Base-by-base conservation (phyloP, 2,888 invertebrate genomes). In the Andrena hattorfiana region DNA sequence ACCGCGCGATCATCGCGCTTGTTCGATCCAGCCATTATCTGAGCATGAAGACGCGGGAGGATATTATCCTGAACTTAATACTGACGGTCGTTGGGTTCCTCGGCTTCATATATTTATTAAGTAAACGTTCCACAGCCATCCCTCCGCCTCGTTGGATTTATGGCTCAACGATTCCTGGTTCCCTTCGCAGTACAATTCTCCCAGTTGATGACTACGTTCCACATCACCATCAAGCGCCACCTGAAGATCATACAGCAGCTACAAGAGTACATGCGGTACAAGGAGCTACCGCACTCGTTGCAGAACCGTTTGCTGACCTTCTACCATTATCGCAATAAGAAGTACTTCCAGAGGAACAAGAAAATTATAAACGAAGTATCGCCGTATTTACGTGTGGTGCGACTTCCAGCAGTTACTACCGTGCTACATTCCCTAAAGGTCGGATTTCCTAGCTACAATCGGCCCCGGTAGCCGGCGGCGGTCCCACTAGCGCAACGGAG, bases 181-280 rank as follows among this genome's bases (percentile, higher is more conserved):
- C 0, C 23, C 2, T 2, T 72, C 23, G 0, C 20, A 88, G 88
- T 76, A 0, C 92, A 91, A 87, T 87, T 92, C 62, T 77, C 90
- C 10, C 89, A 92, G 28, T 68, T 93, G 16, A 84, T 91, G 83
- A 82, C 86, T 5, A 91, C 90, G 1, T 87, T 89, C 54, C 77
- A 87, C 20, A 89, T 89, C 28, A 85, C 89, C 20, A 85, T 81
- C 54, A 92, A 90, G 59, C 89, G 86, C 35, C 86, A 91, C 35
- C 63, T 87, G 32, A 90, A 87, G 59, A 71, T 89, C 23, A 68
- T 91, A 1, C 93, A 94, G 69, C 94, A 95, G 83, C 87, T 95
- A 30, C 89, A 92, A 49, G 94, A 94, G 59, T 95, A 94, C 75
- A 93, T 94, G 90, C 92, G 90, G 1, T 93, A 94, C 83, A 95